These are phyloP conservation scores for Coelinius sp. DNA, from an alignment of 2,888 invertebrate species.

Conservation along the genomic window DNA sequence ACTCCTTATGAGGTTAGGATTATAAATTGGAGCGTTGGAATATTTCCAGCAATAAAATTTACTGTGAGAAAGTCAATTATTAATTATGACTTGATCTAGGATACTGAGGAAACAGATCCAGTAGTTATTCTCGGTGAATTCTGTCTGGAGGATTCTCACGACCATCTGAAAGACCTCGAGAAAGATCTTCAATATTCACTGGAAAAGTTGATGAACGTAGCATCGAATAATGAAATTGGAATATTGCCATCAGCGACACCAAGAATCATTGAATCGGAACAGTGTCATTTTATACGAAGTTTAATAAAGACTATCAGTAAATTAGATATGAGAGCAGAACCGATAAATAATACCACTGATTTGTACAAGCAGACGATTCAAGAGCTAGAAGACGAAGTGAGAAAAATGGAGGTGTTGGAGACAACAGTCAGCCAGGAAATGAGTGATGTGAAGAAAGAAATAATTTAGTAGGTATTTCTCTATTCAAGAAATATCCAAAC, in stretches of 20 bases:
- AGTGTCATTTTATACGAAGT: constrained; percentile 45
- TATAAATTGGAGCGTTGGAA: no score
- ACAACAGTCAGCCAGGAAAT: constrained; percentile 42
- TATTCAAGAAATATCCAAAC: neutral
- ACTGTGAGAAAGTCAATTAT: no score
- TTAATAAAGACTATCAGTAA: constrained; percentile 46
- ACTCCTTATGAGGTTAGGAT: no score
- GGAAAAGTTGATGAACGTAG: constrained; percentile 45
- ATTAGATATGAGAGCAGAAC: constrained; percentile 51
- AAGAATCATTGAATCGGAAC: constrained; percentile 50
- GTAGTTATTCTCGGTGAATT: constrained; percentile 42
- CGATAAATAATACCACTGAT: constrained; percentile 55
- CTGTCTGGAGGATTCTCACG: constrained; percentile 58
- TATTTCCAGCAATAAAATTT: no score
- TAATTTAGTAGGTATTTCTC: constrained; percentile 53
- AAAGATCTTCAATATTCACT: constrained; percentile 49
- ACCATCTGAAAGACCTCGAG: constrained; percentile 50
- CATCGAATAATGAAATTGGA: constrained; percentile 49
- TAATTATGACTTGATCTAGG: neutral
- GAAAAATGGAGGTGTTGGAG: constrained; percentile 39
- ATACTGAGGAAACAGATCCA: neutral
- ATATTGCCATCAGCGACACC: constrained; percentile 32
- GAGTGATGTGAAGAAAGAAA: constrained; percentile 46
- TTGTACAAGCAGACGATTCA: constrained; percentile 48
- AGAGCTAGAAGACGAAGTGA: constrained; percentile 51